Base-by-base conservation (phyloP, 1,140 invertebrate species). In the Drosophila mayri region DNA sequence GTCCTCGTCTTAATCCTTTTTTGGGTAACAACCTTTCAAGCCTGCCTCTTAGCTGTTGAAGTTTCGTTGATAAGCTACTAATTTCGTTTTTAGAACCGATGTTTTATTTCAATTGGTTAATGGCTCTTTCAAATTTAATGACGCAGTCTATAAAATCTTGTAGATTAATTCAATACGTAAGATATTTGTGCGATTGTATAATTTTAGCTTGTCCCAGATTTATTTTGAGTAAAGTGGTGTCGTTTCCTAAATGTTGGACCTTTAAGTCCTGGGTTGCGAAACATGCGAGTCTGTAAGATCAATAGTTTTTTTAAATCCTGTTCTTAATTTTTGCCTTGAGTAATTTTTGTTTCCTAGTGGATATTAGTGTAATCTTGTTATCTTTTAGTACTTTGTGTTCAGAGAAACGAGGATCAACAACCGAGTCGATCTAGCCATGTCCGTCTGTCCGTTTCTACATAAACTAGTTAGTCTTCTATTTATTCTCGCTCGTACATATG, bases 221-320 rank as follows among this genome's bases (percentile, higher is more conserved):
- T 32, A 52, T 52, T 30, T 52, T 52, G 0, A 30, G 47, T 50
- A 28, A 32, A n/a, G 47, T 16, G 28, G 49, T 32, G 28, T 52
- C 28, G 28, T 18, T 52, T 52, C 28, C 28, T 32, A 32, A 52
- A 18, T 52, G 7, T 32, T 50, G 47, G 49, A 52, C 16, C 16
- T 30, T 50, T 32, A 52, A 18, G 49, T 52, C 49, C 16, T 52
- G 49, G 49, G 49, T 18, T 52, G 49, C 16, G 49, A 52, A 12
- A 14, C 14, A 30, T 18, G 49, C 49, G 28, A 32, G 32, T 50
- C 28, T 52, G 28, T 32, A 52, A 43, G 10, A 43, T 43, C 41
- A 11, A 43, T 43, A 43, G n/a, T 41, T 41, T 41, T 16, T 41
- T 41, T 41, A n/a, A 41, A 18, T 41, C 6, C n/a, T 3, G 16